Conservation (phyloP, 1,140 invertebrate species). For the Macrostomum lignano region DNA sequence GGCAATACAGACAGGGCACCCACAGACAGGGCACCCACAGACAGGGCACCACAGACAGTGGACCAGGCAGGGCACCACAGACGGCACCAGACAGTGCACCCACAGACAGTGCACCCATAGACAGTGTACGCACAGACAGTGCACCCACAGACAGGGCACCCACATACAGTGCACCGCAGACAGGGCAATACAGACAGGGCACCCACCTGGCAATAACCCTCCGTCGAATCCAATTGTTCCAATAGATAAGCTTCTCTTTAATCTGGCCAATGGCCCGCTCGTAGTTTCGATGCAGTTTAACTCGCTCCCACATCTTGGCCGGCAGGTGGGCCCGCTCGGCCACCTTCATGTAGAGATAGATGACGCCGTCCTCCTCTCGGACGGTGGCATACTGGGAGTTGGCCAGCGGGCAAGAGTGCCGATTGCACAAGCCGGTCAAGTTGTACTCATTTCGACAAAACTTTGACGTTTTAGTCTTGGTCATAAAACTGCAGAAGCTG, state of each 20-base stretch:
- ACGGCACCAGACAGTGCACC: too few relatives aligned
- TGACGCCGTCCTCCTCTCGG: constrained; percentile 71
- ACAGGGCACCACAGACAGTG: too few relatives aligned
- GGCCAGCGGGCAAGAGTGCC: constrained; percentile 68
- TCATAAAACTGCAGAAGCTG: neutral
- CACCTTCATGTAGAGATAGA: constrained; percentile 85
- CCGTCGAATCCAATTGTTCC: constrained; percentile 13
- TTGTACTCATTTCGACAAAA: constrained; percentile 97
- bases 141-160: too few relatives aligned
- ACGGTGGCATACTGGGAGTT: constrained; percentile 97
- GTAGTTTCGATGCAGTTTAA: constrained; percentile 55
- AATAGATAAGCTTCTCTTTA: constrained; percentile 54
- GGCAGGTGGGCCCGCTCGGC: constrained; percentile 72
- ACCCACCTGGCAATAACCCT: neutral
- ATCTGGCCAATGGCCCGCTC: constrained; percentile 83
- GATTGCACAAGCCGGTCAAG: constrained; percentile 71
- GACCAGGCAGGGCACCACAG: too few relatives aligned
- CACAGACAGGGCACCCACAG: too few relatives aligned
- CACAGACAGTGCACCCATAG: too few relatives aligned
- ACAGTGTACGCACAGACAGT: too few relatives aligned
- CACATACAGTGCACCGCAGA: too few relatives aligned
- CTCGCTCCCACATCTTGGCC: constrained; percentile 68
- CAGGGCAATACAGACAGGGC: too few relatives aligned
- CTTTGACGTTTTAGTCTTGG: constrained; percentile 63
- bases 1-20: too few relatives aligned